phyloP scores from a whole-genome alignment of 2,888 invertebrate genomes.

The Teleiodes luculella region DNA sequence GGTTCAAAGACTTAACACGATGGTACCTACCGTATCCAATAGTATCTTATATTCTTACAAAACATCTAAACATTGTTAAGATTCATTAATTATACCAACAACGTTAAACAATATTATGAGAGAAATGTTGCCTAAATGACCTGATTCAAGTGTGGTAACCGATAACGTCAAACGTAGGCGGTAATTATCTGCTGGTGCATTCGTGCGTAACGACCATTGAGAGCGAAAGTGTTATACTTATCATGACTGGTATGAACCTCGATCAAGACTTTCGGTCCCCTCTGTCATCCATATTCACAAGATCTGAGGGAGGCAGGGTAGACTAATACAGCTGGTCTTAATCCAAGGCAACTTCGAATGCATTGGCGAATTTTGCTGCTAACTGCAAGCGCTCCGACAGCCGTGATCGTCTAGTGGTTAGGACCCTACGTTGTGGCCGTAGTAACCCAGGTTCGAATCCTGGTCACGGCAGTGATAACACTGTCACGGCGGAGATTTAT shows the following conservation, averaged over 20 bases:
- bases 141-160: slow-evolving; percentile 23
- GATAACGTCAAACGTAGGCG: slow-evolving; percentile 31
- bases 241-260: slow-evolving; percentile 17
- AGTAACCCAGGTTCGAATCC: slow-evolving; percentile 84
- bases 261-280: slow-evolving; percentile 6
- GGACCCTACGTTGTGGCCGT: slow-evolving; percentile 84
- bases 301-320: slow-evolving; percentile 23
- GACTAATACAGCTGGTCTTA: slow-evolving; percentile 6
- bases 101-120: too few relatives aligned
- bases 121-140: slow-evolving; percentile 78
- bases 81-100: too few relatives aligned
- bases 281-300: slow-evolving; percentile 7
- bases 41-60: background rate
- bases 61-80: background rate
- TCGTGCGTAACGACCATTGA: slow-evolving; percentile 24
- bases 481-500: slow-evolving; percentile 14
- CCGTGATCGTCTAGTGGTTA: slow-evolving; percentile 84
- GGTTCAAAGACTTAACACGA: too few relatives aligned
- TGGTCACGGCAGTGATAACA: slow-evolving; percentile 13
- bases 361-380: slow-evolving; percentile 5
- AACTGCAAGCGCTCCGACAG: slow-evolving; percentile 17
- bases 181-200: slow-evolving; percentile 32
- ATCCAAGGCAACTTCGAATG: slow-evolving; percentile 13
- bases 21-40: too few relatives aligned
- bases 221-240: slow-evolving; percentile 25